Base-by-base conservation (phyloP, 2,113 vertebrate genomes). In the Morone chrysops region DNA sequence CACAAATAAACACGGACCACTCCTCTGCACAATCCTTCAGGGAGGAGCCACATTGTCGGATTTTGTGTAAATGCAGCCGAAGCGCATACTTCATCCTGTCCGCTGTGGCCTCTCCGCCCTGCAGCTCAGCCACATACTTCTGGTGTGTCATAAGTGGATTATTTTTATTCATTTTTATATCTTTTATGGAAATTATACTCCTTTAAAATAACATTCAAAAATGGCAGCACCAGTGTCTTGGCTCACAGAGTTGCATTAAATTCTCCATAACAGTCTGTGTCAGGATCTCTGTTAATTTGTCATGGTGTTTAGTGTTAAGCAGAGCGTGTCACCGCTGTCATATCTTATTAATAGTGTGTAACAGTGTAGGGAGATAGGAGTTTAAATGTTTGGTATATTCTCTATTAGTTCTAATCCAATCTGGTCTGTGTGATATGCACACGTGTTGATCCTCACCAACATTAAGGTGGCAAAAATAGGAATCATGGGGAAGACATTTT, bases 201-300 rank as follows among this genome's bases (percentile, higher is more conserved):
- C 31, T 31, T 31, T 31, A 31, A 31, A 31, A 31, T 31, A 31
- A 31, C 31, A 31, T 31, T 31, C 31, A 31, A 31, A 31, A 31
- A 31, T 11, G 5, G 65, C 22, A 36, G 22, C 8, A 51, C 16
- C 61, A 66, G 43, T 56, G 72, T 80, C 45, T 41, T 41, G 36
- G 25, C 20, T 59, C 51, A 57, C 1, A 70, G 59, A 4, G 0
- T 57, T 40, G 43, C 38, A 77, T 66, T 73, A 60, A 74, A 81
- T 59, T 59, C 0, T 17, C 22, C 66, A 43, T 50, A 83, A 78
- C 65, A 63, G 59, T 78, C 56, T 66, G 67, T 83, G 77, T 80
- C 45, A 43, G 74, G 47, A 56, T 68, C 54, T 20, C 67, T 68
- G 71, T 73, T 78, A 22, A 87, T 87, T 88, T 80, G 79, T 70